Base-by-base conservation (phyloP, 2,797 vertebrate species). In the Hydrophis major region DNA sequence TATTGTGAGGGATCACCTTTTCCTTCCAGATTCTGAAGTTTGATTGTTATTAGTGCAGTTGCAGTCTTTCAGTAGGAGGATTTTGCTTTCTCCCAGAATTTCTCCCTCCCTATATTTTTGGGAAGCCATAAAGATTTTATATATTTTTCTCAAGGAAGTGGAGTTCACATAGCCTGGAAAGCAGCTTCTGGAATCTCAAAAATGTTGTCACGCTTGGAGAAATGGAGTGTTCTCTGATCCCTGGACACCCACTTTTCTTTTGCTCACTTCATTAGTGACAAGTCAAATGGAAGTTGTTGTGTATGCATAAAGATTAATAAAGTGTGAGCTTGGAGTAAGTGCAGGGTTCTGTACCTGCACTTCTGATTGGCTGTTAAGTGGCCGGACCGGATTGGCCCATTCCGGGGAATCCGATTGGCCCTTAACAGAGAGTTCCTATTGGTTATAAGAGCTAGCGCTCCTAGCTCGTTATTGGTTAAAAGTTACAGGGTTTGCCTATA, bases 111-210 rank as follows among this genome's bases (percentile, higher is more conserved):
- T 87, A 60, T 53, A 12, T 69, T 53, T 88, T 60, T 92, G 60
- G 57, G 60, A 32, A 87, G 83, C 61, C 78, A 61, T 74, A 63
- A 57, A 74, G 53, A 47, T 92, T 56, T 88, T 88, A 88, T 63
- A 42, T 88, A 20, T 55, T 92, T 90, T 83, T 66, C 89, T 89
- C 89, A 94, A 66, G 91, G 57, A 88, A 90, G 69, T 90, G 32
- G 12, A 22, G 69, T 57, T 92, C 32, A 50, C 32, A 32, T 69
- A 90, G 50, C 50, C 63, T 83, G 59, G 91, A 92, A 90, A 90
- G 89, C 89, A 86, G 66, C 32, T 59, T 66, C 57, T 92, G 91
- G 93, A 92, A 94, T 94, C 55, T 88, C 63, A 90, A 57, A 91
- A 92, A 94, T 92, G 86, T 88, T 6, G 50, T 91, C 32, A 11